Percentiles rank a stretch among this genome's conserved stretches.
phyloP scores from a whole-genome alignment of 2,888 invertebrate species.

The Pyralis farinalis region DNA sequence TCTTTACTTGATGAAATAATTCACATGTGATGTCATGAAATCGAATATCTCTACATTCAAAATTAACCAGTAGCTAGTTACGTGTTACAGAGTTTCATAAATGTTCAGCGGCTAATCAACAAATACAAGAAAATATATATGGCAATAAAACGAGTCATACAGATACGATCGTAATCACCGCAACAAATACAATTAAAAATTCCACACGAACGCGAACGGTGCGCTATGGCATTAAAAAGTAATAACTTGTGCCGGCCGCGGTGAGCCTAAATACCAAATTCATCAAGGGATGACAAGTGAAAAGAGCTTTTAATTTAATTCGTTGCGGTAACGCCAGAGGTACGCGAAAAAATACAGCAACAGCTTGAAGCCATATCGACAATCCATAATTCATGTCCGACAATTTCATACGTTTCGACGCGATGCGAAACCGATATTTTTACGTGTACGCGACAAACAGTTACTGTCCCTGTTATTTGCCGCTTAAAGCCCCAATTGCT shows the following conservation, averaged over 20 bases:
- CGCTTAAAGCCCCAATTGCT: conserved; percentile 34
- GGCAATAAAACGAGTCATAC: not conserved
- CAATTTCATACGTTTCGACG: conserved; percentile 74
- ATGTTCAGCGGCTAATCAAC: too few relatives aligned
- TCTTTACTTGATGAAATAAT: too few relatives aligned
- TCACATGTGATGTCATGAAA: too few relatives aligned
- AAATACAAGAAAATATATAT: too few relatives aligned
- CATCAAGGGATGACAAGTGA: conserved; percentile 79
- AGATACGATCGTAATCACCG: not conserved
- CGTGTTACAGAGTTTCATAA: too few relatives aligned
- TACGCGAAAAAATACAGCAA: conserved; percentile 75
- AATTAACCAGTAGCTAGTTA: too few relatives aligned
- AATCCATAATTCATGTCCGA: conserved; percentile 81
- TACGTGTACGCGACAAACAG: conserved; percentile 33
- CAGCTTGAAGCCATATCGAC: conserved; percentile 81
- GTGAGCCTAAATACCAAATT: conserved; percentile 69
- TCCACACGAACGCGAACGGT: not conserved
- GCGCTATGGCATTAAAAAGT: conserved; percentile 28
- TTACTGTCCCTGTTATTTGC: conserved; percentile 44
- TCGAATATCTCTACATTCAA: too few relatives aligned
- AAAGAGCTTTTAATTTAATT: conserved; percentile 82
- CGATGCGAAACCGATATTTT: conserved; percentile 41
- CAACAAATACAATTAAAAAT: not conserved
- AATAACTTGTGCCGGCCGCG: conserved; percentile 34
- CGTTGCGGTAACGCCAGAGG: conserved; percentile 75